These are phyloP conservation scores for Mormyrops attenuatus DNA, from an alignment of 2,797 vertebrate genomes.

Conservation along the genomic window DNA sequence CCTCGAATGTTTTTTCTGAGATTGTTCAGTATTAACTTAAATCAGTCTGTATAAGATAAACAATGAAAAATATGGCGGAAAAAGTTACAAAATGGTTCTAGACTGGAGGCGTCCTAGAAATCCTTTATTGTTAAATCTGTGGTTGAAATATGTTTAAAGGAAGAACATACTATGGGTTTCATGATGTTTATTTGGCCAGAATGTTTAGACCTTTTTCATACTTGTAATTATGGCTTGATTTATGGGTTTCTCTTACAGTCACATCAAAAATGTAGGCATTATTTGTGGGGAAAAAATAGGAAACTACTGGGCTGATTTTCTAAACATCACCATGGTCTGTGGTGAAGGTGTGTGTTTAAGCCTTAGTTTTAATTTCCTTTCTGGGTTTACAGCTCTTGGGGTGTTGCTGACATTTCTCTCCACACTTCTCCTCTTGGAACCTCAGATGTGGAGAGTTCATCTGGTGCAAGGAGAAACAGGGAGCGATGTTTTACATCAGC, in stretches of 20 bases:
- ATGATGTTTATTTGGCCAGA: conserved; percentile 10
- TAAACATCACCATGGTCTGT: neutral
- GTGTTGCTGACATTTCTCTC: neutral
- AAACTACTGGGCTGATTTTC: neutral
- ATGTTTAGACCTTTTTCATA: conserved; percentile 7
- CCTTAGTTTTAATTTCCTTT: neutral
- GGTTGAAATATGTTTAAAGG: conserved; percentile 7
- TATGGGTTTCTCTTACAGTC: conserved; percentile 18
- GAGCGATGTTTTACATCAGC: conserved; percentile 5
- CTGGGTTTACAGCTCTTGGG: neutral
- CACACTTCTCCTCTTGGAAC: neutral
- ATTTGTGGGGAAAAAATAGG: neutral
- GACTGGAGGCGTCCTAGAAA: neutral
- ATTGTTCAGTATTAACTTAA: neutral
- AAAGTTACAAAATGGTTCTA: neutral
- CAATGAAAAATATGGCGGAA: conserved; percentile 1
- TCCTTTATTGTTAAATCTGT: conserved; percentile 1
- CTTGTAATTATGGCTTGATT: conserved; percentile 12
- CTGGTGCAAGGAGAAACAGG: conserved; percentile 11
- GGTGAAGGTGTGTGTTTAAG: conserved; percentile 6
- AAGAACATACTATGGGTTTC: neutral
- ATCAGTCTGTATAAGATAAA: neutral
- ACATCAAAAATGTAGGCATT: neutral
- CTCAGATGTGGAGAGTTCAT: conserved; percentile 17
- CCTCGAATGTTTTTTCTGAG: neutral